Evolutionary conservation across 1,140 invertebrate genomes (phyloP).

Genomic region (Dreissena polymorpha): DNA sequence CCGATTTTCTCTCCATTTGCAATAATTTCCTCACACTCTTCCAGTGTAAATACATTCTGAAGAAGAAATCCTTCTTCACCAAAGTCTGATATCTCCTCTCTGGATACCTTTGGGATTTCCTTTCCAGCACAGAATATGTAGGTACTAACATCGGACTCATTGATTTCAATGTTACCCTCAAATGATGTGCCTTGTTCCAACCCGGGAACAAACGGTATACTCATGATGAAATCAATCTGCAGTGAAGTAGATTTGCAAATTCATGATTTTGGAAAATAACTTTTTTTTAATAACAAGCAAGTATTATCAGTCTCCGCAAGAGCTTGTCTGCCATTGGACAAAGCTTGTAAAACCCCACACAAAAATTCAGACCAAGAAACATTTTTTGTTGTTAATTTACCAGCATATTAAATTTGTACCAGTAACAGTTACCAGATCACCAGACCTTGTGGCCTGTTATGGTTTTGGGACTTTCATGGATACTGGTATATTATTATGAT

Average conservation of each 20-base stretch:
- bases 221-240: conserved; percentile 21
- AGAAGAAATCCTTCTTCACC: conserved; percentile 72
- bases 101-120: conserved; percentile 15
- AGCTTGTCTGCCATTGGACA: too few species aligned
- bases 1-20: conserved; percentile 65
- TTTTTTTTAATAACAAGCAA: too few species aligned
- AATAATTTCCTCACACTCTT: conserved; percentile 65
- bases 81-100: conserved; percentile 67
- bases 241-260: background rate
- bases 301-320: too few species aligned
- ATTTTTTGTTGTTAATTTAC: too few species aligned
- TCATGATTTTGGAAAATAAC: too few species aligned
- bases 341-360: too few species aligned
- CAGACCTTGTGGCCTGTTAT: too few species aligned
- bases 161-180: conserved; percentile 56
- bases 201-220: conserved; percentile 53
- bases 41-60: conserved; percentile 57
- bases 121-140: conserved; percentile 31
- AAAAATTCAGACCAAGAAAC: too few species aligned
- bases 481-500: too few species aligned
- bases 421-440: too few species aligned
- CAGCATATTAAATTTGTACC: too few species aligned
- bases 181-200: conserved; percentile 58
- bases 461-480: too few species aligned
- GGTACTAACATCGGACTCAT: conserved; percentile 34